Evolutionary conservation across 1,140 invertebrate species (phyloP).

Genomic region (Hestina assimilis): DNA sequence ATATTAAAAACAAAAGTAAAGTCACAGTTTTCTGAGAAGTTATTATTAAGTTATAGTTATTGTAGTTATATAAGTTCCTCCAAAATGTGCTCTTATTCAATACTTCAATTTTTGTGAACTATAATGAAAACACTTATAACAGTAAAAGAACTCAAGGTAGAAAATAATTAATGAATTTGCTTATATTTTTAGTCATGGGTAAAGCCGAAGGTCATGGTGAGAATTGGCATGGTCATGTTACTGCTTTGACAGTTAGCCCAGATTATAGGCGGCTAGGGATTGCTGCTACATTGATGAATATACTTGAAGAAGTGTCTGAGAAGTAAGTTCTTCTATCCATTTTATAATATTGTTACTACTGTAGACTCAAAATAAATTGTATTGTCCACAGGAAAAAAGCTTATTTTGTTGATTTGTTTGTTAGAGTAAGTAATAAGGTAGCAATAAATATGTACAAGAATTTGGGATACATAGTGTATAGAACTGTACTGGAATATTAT

Average conservation of each 20-base stretch:
- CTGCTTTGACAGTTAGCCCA: slow-evolving; percentile 97
- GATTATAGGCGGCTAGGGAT: slow-evolving; percentile 94
- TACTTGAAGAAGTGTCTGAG: slow-evolving; percentile 96
- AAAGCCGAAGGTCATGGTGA: slow-evolving; percentile 97
- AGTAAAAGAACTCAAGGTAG: not conserved
- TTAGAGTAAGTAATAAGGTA: slow-evolving; percentile 97
- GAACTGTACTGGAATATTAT: slow-evolving; percentile 98
- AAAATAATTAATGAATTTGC: not conserved
- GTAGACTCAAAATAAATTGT: no score
- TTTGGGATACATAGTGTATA: slow-evolving; percentile 97
- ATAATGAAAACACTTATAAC: no score
- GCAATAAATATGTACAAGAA: slow-evolving; percentile 99
- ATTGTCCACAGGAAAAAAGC: slow-evolving; percentile 90
- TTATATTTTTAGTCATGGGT: slow-evolving; percentile 92
- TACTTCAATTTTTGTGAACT: no score
- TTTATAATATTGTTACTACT: no score
- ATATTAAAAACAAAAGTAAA: no score
- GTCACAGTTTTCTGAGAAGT: no score
- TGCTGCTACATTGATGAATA: slow-evolving; percentile 96
- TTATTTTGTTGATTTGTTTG: slow-evolving; percentile 99
- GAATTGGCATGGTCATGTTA: slow-evolving; percentile 99
- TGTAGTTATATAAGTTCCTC: no score
- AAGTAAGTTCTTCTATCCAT: slow-evolving; percentile 88
- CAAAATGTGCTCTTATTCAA: no score
- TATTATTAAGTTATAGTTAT: no score